Base-by-base conservation (phyloP, 2,113 vertebrate genomes). In the Mesitornis unicolor region DNA sequence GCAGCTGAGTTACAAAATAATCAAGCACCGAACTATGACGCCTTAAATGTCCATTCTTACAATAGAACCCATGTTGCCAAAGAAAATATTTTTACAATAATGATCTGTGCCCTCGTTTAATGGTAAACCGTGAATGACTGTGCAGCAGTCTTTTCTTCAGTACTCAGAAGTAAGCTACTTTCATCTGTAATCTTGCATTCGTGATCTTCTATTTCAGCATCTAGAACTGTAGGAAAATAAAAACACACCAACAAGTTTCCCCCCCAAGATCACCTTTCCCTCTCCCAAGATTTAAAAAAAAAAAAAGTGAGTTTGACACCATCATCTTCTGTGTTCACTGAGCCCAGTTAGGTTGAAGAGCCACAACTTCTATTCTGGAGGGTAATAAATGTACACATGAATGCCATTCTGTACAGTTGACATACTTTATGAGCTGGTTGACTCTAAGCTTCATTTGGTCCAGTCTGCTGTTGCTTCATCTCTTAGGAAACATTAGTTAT, bases 401-500 rank as follows among this genome's bases (percentile, higher is more conserved):
- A 97, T 96, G 94, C 76, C 77, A 56, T 94, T 97, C 83, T 93
- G 86, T 93, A 94, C 80, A 96, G 93, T 15, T 77, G 89, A 94
- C 82, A 88, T 82, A 93, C 43, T 83, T 81, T 86, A 92, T 22
- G 83, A 91, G 96, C 92, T 96, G 95, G 84, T 83, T 75, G 81
- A 87, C 84, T 78, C 88, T 73, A 82, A 89, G 84, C 74, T 85
- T 74, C 60, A 84, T 76, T 97, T 91, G 92, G 96, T 97, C 91
- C 87, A 59, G n/a, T 90, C 17, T 63, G 77, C 74, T 84, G 60
- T 51, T 47, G 67, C 54, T 61, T 87, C 81, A 82, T 89, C 71
- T 74, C 97, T 99, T 98, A 99, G 68, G 99, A 99, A 84, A 98
- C 98, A 12, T 99, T 99, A 96, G 99, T 99, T 97, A 99, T 99